phyloP scores from a whole-genome alignment of 2,113 vertebrate species.

The Pholis gunnellus region DNA sequence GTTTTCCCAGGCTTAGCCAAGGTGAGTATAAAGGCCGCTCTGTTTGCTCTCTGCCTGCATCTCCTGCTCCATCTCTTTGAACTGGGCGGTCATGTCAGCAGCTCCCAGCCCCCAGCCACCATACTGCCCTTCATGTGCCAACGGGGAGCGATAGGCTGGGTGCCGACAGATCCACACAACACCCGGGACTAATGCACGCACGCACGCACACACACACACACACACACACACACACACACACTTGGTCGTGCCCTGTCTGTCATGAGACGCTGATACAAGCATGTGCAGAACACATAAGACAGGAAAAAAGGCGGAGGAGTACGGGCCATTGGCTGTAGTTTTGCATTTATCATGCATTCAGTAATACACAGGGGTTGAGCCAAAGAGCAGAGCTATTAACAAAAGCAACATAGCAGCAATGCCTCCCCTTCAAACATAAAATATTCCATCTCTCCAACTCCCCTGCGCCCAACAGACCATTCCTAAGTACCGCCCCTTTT shows the following conservation, averaged over 20 bases:
- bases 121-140: conserved; percentile 72
- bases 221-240: conserved; percentile 1
- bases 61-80: conserved; percentile 79
- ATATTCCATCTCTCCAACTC: not conserved
- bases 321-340: conserved; percentile 9
- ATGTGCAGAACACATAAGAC: conserved; percentile 35
- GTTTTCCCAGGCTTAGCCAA: conserved; percentile 75
- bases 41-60: conserved; percentile 77
- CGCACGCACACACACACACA: conserved; percentile 6
- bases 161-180: conserved; percentile 72
- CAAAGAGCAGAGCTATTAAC: not conserved
- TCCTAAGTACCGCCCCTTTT: not conserved
- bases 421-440: conserved; percentile 3
- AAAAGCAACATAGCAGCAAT: not conserved
- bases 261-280: conserved; percentile 28
- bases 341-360: conserved; percentile 25
- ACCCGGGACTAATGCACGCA: conserved; percentile 36
- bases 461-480: not conserved
- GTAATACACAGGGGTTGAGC: conserved; percentile 3
- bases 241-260: conserved; percentile 28
- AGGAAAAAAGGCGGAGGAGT: not conserved
- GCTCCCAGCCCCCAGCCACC: conserved; percentile 66
- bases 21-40: conserved; percentile 72
- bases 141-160: conserved; percentile 71
- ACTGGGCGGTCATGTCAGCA: conserved; percentile 74